Evolutionary conservation across 2,888 invertebrate species (phyloP), one percentile per base, ranked within the genome.

Genomic region (Pyralis farinalis): DNA sequence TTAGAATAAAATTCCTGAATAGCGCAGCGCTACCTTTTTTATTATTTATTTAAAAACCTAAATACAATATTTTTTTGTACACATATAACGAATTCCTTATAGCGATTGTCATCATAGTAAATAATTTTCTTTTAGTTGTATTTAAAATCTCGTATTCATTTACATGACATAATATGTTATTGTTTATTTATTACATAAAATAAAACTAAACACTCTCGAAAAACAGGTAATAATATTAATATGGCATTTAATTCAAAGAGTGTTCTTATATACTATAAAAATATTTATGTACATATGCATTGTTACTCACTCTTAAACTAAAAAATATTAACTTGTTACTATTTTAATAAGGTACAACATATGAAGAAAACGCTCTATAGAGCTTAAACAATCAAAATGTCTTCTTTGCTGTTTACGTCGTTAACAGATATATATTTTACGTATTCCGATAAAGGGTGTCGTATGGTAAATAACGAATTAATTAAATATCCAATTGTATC

Each of bases 211-310:
- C 53, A 54, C 55, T 50, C 50, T 55, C 36, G 32, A 49, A 47
- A 48, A 55, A 51, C 52, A 59, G 43, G 57, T 71, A 67, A 73
- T 63, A 70, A 71, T 69, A 63, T 66, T 87, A 87, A 87, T 87
- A 87, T 87, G 87, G 87, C 87, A 84, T 81, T 83, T 70, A 68
- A 64, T 58, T 65, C 64, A 63, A 51, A 51, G 69, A 71, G 76
- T 68, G 63, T 58, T 43, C 35, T 40, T 49, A 62, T 59, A 63
- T 44, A 51, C 60, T 50, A 46, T 56, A 53, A 55, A 41, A 54
- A 49, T 52, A 55, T 55, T 68, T 72, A 72, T 70, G 67, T 73
- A 71, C 71, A 74, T 63, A 60, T 51, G 55, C 51, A 30, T 8
- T 12, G 33, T 46, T 39, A 39, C 21, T 37, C 11, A 11, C 28